These are phyloP conservation scores for Callyntrura sp. DNA, from an alignment of 2,888 invertebrate species.

Conservation along the genomic window DNA sequence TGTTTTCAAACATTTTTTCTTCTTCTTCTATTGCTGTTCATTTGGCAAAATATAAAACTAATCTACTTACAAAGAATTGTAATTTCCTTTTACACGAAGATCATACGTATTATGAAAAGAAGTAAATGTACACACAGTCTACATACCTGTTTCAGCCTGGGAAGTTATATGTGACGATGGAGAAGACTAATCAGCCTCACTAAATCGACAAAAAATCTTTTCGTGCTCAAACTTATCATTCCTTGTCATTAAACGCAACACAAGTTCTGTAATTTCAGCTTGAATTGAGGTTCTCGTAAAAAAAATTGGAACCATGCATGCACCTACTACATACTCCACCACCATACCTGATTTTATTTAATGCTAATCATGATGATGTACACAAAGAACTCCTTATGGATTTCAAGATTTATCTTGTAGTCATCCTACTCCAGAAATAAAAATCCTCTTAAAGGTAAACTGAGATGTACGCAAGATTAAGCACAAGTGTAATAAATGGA, in stretches of 20 bases:
- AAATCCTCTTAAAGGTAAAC: constrained; percentile 74
- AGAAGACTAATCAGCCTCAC: constrained; percentile 70
- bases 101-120: background rate
- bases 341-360: background rate
- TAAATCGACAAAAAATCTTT: constrained; percentile 56
- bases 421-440: constrained; percentile 58
- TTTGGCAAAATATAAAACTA: constrained; percentile 48
- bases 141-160: background rate
- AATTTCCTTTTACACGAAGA: constrained; percentile 49
- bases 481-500: constrained; percentile 62
- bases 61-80: constrained; percentile 52
- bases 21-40: constrained; percentile 14
- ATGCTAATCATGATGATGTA: constrained; percentile 2
- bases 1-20: constrained; percentile 27
- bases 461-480: constrained; percentile 71
- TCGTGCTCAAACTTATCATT: constrained; percentile 51
- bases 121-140: constrained; percentile 1
- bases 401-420: constrained; percentile 13
- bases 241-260: constrained; percentile 28
- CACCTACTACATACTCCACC: background rate
- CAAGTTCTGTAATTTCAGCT: constrained; percentile 3
- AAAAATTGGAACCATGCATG: constrained; percentile 36
- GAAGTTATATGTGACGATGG: constrained; percentile 17
- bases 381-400: constrained; percentile 30
- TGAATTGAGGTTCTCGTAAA: background rate